A percentile compares a stretch with the other conserved stretches of the same genome.
Evolutionary conservation across 30 jellyfish, hydroid and myxozoan species (phyloP).

Genomic region (Turritopsis rubra): DNA sequence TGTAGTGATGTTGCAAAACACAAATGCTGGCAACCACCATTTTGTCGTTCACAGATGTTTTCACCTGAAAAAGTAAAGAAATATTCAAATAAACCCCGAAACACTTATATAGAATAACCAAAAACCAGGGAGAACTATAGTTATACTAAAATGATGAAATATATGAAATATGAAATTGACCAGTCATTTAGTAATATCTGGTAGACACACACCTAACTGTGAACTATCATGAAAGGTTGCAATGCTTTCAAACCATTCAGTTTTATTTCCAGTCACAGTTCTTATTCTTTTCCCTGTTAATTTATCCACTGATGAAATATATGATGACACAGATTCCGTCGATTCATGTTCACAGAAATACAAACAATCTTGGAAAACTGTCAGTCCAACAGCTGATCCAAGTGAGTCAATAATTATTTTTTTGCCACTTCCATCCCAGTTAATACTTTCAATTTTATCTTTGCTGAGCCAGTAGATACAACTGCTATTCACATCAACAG

Average conservation of each 20-base stretch:
- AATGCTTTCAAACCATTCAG: neutral
- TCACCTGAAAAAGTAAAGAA: constrained; percentile 47
- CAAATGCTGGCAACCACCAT: constrained; percentile 66
- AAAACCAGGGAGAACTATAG: no score
- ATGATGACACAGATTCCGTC: neutral
- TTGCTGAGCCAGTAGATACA: constrained; percentile 28
- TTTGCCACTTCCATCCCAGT: constrained; percentile 53
- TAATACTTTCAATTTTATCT: constrained; percentile 56
- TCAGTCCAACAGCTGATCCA: constrained; percentile 6
- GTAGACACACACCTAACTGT: neutral
- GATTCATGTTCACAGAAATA: constrained; percentile 18
- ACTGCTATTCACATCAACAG: constrained; percentile 26
- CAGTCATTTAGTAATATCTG: neutral
- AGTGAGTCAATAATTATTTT: neutral
- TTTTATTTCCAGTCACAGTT: neutral
- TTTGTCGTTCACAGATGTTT: constrained; percentile 43
- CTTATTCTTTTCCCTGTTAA: neutral
- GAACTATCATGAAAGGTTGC: neutral
- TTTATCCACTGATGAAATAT: constrained; percentile 19
- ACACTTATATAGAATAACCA: neutral
- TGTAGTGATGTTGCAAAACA: constrained; percentile 46
- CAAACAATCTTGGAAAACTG: constrained; percentile 11
- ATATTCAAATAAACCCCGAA: no score
- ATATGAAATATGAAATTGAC: no score
- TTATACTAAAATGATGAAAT: no score